phyloP scores from a whole-genome alignment of 2,113 vertebrate species.

The Mormoops blainvillei region DNA sequence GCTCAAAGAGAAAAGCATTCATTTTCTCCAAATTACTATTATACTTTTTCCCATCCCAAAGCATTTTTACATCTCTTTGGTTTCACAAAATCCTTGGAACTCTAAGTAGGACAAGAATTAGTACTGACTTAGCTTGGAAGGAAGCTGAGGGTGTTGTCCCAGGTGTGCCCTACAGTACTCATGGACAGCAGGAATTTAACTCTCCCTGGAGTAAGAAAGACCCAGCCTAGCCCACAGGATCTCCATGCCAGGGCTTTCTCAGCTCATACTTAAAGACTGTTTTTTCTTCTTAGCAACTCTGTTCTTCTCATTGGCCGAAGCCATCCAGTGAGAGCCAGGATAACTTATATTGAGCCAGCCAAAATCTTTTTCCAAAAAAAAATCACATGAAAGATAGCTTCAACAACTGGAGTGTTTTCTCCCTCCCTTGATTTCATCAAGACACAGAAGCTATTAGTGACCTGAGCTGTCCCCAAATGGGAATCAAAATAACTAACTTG shows the following conservation, averaged over 20 bases:
- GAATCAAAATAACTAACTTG: conserved; percentile 63
- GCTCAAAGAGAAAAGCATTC: neutral
- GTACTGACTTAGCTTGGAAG: neutral
- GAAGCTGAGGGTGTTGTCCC: neutral
- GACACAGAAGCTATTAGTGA: conserved; percentile 47
- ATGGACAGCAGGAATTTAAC: neutral
- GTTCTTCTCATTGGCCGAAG: neutral
- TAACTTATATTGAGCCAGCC: neutral
- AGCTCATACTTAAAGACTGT: neutral
- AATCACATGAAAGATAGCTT: neutral
- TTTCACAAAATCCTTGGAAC: neutral
- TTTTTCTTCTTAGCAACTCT: neutral
- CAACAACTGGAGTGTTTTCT: neutral
- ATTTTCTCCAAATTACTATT: neutral
- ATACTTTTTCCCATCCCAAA: neutral
- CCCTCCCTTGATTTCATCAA: neutral
- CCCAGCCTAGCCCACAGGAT: neutral
- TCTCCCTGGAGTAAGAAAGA: neutral
- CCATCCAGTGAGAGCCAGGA: neutral
- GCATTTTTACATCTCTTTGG: neutral
- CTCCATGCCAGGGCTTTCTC: neutral
- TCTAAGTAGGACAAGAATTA: neutral
- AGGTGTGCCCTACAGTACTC: neutral
- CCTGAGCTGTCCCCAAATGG: conserved; percentile 44
- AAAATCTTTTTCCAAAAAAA: conserved; percentile 52